These are phyloP conservation scores for Eledona agricola DNA, from an alignment of 2,888 invertebrate species.

Conservation along the genomic window DNA sequence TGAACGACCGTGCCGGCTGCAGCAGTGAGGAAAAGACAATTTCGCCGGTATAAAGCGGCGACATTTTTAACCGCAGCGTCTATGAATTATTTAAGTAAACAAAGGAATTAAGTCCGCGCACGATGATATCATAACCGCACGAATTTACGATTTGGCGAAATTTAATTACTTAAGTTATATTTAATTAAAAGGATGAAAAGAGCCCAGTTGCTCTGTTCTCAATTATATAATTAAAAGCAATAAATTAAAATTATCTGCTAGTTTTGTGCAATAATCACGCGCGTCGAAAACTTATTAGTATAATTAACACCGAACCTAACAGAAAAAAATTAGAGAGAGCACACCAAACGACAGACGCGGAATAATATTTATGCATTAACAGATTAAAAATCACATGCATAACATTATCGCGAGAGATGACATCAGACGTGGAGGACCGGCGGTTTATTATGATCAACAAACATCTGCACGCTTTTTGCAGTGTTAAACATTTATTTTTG, in stretches of 20 bases:
- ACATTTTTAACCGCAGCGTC: too few relatives aligned
- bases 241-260: slow-evolving; percentile 20
- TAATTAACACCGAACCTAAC: slow-evolving; percentile 7
- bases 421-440: too few relatives aligned
- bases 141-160: slow-evolving; percentile 10
- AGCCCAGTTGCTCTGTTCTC: slow-evolving; percentile 5
- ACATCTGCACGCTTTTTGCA: slow-evolving; percentile 33
- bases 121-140: too few relatives aligned
- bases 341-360: not conserved
- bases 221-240: slow-evolving; percentile 24
- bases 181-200: slow-evolving; percentile 15
- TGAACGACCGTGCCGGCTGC: too few relatives aligned
- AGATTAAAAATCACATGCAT: not conserved
- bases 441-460: too few relatives aligned
- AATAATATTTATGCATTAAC: not conserved
- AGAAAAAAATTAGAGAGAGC: slow-evolving; percentile 1
- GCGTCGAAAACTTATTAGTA: slow-evolving; percentile 8
- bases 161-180: slow-evolving; percentile 20
- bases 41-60: too few relatives aligned
- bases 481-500: slow-evolving; percentile 35
- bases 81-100: slow-evolving; percentile 25
- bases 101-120: slow-evolving; percentile 26
- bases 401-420: too few relatives aligned
- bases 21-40: too few relatives aligned
- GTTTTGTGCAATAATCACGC: slow-evolving; percentile 12